A percentile compares a stretch with the other conserved stretches of the same genome.
These are phyloP conservation scores for Carettochelys insculpta DNA, from an alignment of 2,113 vertebrate genomes.

Conservation along the genomic window DNA sequence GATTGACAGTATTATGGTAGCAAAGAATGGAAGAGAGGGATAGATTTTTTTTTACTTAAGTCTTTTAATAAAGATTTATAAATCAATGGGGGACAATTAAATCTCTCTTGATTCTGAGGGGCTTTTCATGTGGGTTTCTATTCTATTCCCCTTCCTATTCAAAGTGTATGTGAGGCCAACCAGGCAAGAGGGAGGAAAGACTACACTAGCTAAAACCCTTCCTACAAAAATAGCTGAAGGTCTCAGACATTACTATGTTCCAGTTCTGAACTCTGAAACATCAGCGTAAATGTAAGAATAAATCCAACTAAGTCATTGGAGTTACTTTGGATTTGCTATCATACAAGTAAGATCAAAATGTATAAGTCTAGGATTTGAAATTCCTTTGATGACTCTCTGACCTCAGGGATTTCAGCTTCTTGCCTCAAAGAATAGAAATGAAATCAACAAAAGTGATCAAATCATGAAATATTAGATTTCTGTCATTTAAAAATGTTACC, in stretches of 20 bases:
- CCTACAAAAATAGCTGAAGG: not conserved
- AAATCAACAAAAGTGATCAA: not conserved
- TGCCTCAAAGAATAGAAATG: not conserved
- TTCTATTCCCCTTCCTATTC: not conserved
- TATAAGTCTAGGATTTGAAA: constrained; percentile 33
- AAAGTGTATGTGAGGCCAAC: not conserved
- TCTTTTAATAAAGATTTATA: not conserved
- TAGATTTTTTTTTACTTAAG: not conserved
- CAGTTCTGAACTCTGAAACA: not conserved
- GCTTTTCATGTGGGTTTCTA: not conserved
- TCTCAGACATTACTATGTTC: not conserved
- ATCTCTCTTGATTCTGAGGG: not conserved
- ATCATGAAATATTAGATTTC: constrained; percentile 18
- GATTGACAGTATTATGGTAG: not conserved
- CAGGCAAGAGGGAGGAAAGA: not conserved
- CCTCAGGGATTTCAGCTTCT: constrained; percentile 49
- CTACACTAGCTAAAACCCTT: not conserved
- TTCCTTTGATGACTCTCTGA: constrained; percentile 3
- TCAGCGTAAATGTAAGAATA: not conserved
- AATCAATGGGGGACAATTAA: not conserved
- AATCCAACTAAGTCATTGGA: constrained; percentile 11
- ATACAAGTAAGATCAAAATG: constrained; percentile 34
- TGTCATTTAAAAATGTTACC: not conserved
- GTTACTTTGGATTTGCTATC: constrained; percentile 19
- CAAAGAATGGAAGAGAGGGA: not conserved